Conservation (phyloP, 2,888 invertebrate species). For the Dolichopus griseipennis region DNA sequence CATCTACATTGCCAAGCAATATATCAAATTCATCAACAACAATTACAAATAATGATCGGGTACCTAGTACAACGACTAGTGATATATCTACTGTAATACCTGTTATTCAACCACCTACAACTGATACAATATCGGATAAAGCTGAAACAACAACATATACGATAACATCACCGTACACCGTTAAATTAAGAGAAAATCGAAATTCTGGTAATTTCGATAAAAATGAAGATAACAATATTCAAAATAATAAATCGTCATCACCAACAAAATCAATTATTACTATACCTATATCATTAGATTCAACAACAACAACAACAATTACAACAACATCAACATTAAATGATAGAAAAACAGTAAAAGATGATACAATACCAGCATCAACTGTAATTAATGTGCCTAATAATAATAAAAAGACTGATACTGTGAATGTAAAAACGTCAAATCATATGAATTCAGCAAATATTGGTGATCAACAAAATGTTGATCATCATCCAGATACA, state of each 20-base stretch:
- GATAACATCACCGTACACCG: conserved; percentile 20
- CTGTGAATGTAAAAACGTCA: conserved; percentile 24
- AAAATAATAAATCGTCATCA: conserved; percentile 20
- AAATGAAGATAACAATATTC: conserved; percentile 14
- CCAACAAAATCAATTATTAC: conserved; percentile 15
- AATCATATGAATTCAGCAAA: conserved; percentile 51
- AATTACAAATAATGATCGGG: conserved; percentile 9
- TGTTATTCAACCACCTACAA: conserved; percentile 7
- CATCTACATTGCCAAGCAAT: conserved; percentile 17
- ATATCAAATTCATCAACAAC: conserved; percentile 15
- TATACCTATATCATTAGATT: neutral
- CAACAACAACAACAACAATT: neutral
- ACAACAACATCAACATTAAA: conserved; percentile 15
- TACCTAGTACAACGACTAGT: conserved; percentile 8
- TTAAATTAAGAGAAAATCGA: conserved; percentile 11
- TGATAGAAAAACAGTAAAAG: conserved; percentile 11
- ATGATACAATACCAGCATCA: conserved; percentile 8
- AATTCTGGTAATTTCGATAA: conserved; percentile 8
- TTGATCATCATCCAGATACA: conserved; percentile 38
- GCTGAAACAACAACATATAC: conserved; percentile 24
- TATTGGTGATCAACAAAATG: conserved; percentile 40
- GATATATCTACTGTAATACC: conserved; percentile 2
- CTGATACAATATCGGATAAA: conserved; percentile 3
- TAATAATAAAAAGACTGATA: conserved; percentile 16
- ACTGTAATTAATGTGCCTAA: conserved; percentile 20